phyloP scores from a whole-genome alignment of 2,113 vertebrate genomes.

The Gadus macrocephalus region DNA sequence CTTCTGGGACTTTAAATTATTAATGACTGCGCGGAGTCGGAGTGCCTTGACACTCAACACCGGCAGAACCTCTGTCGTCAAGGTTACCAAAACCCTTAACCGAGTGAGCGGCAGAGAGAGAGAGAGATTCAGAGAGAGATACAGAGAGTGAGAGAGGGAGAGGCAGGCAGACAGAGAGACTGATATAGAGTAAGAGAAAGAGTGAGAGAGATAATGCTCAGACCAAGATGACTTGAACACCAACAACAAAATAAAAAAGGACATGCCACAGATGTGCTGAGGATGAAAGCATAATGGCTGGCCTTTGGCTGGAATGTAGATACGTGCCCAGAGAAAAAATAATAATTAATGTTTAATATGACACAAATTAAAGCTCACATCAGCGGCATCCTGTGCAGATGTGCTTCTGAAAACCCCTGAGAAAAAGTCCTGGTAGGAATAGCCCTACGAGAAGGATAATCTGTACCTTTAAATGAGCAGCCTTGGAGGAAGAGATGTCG shows the following conservation, averaged over 20 bases:
- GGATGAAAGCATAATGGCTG: constrained; percentile 51
- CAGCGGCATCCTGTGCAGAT: background rate
- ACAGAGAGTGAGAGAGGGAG: no score
- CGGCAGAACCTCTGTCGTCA: constrained; percentile 70
- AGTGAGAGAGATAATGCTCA: constrained; percentile 1
- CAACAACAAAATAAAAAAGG: constrained; percentile 50
- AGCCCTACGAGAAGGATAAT: background rate
- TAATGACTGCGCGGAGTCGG: constrained; percentile 70
- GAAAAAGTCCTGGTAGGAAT: background rate
- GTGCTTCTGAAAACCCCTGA: background rate
- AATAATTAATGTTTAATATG: background rate
- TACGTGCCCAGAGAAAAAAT: background rate
- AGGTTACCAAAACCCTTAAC: constrained; percentile 73
- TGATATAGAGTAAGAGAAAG: no score
- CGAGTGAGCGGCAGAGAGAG: constrained; percentile 32
- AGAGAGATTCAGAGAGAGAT: constrained; percentile 29
- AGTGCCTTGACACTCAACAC: constrained; percentile 62
- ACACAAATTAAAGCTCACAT: background rate
- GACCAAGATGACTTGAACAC: constrained; percentile 59
- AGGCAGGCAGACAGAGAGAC: no score
- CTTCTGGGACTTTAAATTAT: constrained; percentile 74
- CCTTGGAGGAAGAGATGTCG: constrained; percentile 88
- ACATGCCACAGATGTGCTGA: constrained; percentile 36
- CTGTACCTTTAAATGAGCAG: constrained; percentile 89
- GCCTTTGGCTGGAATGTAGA: constrained; percentile 53